A percentile compares a stretch with the other conserved stretches of the same genome.
Evolutionary conservation across 2,113 vertebrate genomes (phyloP).

Genomic region (Bubo blakistoni): DNA sequence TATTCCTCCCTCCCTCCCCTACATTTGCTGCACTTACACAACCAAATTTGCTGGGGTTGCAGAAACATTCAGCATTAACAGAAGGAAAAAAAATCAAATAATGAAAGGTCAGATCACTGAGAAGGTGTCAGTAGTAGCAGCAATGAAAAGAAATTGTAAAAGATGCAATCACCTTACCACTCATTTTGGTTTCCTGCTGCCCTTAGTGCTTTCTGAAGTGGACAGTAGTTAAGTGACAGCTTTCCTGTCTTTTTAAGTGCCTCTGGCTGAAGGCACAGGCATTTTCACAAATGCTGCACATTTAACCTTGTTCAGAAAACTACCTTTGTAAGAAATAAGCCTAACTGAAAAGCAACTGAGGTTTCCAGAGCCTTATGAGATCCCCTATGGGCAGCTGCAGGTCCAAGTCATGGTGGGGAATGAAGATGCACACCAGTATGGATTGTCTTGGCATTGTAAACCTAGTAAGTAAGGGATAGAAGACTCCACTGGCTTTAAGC

Average conservation of each 20-base stretch:
- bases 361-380: constrained; percentile 12
- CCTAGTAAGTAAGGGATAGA: constrained; percentile 32
- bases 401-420: background rate
- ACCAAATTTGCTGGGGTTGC: background rate
- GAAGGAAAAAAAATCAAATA: background rate
- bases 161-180: constrained; percentile 67
- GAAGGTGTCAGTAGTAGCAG: background rate
- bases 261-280: constrained; percentile 16
- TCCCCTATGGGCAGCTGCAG: background rate
- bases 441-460: constrained; percentile 38
- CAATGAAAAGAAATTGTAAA: constrained; percentile 32
- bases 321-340: constrained; percentile 35
- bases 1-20: background rate
- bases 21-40: background rate
- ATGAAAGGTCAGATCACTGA: constrained; percentile 8
- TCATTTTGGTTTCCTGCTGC: constrained; percentile 65
- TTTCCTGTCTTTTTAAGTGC: constrained; percentile 43
- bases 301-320: constrained; percentile 67
- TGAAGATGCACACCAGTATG: background rate
- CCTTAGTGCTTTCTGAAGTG: constrained; percentile 54
- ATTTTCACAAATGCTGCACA: constrained; percentile 43
- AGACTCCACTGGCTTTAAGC: constrained; percentile 13
- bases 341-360: constrained; percentile 1
- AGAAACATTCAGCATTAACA: background rate
- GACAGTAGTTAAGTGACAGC: constrained; percentile 38